Base-by-base conservation (phyloP, 1,140 invertebrate genomes). In the Coenobita brevimanus region DNA sequence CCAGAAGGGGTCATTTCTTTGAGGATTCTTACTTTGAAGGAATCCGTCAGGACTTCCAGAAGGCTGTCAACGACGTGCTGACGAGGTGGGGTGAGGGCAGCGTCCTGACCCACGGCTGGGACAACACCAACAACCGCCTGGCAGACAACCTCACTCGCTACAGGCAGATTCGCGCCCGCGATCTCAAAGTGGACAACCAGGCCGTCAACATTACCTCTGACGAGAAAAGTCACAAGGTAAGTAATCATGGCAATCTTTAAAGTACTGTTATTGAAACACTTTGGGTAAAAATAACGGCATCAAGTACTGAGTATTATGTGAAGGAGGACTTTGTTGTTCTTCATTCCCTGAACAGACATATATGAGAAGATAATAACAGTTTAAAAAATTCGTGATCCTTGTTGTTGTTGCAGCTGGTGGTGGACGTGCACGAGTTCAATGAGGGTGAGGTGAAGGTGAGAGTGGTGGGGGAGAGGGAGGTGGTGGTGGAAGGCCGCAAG, bases 11-110 rank as follows among this genome's bases (percentile, higher is more conserved):
- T 8, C n/a, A 78, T n/a, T 78, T 78, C 43, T 78, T 78, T 41
- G 46, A 46, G 21, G 73, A 78, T 15, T 43, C 73, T 27, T 78
- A 41, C 73, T 78, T 78, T 46, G 73, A 46, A 10, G 73, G 43
- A n/a, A 43, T 41, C 4, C 73, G 73, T 24, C 73, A 78, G 73
- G 13, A 78, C 38, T 78, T 78, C 73, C 73, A 78, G 73, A 78
- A 21, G 1, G 73, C 73, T 27, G 41, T 78, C 73, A 21, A 78
- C 10, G 43, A 78, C 24, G 73, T 78, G 1, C n/a, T 78, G 73
- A 33, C 36, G 73, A 78, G 43, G 73, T 43, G 36, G 17, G 24
- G 43, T 41, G 43, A 43, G 21, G 24, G 43, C 36, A 78, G 36
- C 10, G 4, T 38, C 2, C 13, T 15, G 1, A 71, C 67, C 17